These are phyloP conservation scores for Pachypanchax playfairii DNA, from an alignment of 2,113 vertebrate genomes.

Conservation along the genomic window DNA sequence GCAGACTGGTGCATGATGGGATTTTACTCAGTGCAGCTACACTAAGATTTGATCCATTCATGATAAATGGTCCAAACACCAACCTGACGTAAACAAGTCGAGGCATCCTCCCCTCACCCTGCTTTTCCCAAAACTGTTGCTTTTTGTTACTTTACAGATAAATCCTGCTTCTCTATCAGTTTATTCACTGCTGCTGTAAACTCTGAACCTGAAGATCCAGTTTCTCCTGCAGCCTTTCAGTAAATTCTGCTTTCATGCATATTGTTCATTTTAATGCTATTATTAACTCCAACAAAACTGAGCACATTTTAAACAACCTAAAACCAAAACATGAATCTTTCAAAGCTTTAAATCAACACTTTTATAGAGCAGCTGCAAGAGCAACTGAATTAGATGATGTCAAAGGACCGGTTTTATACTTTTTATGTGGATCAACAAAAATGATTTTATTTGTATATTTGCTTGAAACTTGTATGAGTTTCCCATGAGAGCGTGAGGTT, in stretches of 20 bases:
- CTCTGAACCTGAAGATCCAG: conserved; percentile 5
- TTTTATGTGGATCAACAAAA: conserved; percentile 6
- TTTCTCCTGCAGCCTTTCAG: not conserved
- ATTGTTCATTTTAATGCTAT: not conserved
- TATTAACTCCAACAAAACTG: too few relatives aligned
- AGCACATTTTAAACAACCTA: not conserved
- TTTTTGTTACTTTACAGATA: not conserved
- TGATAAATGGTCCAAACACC: not conserved
- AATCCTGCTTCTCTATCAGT: not conserved
- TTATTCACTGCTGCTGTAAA: not conserved
- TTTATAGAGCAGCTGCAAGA: too few relatives aligned
- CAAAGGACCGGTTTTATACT: not conserved
- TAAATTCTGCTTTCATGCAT: not conserved
- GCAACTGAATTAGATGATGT: not conserved
- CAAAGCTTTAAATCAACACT: not conserved
- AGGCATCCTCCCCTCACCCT: not conserved
- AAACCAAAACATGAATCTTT: not conserved
- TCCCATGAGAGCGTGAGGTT: conserved; percentile 24
- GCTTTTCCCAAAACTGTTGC: not conserved
- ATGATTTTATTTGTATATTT: not conserved
- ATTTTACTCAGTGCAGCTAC: not conserved
- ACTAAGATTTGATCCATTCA: not conserved
- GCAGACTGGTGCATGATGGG: not conserved
- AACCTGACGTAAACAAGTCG: not conserved
- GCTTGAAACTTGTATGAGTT: not conserved